Evolutionary conservation across 2,888 invertebrate genomes (phyloP), one percentile per base, ranked within the genome.

Genomic region (Acrocyrtus sp.): DNA sequence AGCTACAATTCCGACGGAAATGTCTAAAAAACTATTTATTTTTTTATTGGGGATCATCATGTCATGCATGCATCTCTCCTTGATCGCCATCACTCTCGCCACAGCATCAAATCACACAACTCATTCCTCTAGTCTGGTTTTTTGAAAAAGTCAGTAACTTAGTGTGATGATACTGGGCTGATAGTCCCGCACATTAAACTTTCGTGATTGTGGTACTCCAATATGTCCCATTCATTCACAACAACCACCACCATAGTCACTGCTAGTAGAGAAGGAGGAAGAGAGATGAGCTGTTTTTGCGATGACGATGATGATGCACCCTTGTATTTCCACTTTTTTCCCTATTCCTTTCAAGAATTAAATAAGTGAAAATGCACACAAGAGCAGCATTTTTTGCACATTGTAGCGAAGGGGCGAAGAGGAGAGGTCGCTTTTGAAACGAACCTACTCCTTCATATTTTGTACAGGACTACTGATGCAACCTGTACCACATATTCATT

Each of bases 281-380:
- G n/a, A n/a, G n/a, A n/a, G n/a, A n/a, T n/a, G n/a, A n/a, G n/a
- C n/a, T n/a, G n/a, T n/a, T n/a, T n/a, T n/a, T n/a, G 62, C 47
- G 62, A 54, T 50, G 45, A 15, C 2, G 53, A 17, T 54, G 62
- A 48, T 51, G 62, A 39, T 51, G 62, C 62, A 34, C 53, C 58
- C 72, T 60, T 72, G 72, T 51, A 50, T 72, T 72, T 65, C 72
- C 48, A 72, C 72, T 72, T 72, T 72, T 72, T 72, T 50, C 47
- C 21, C 60, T 60, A 47, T 50, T 60, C 22, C 47, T 39, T 50
- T 50, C 19, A 61, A 48, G 43, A 62, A 56, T 56, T 41, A 53
- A 61, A 61, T 43, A 39, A 26, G 21, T 22, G 65, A 65, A 65
- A 66, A 66, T 57, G 57, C 66, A 57, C 66, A 62, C 43, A 24